Evolutionary conservation across 2,888 invertebrate species (phyloP), one percentile per base, ranked within the genome.

Genomic region (Eupithecia tripunctaria): DNA sequence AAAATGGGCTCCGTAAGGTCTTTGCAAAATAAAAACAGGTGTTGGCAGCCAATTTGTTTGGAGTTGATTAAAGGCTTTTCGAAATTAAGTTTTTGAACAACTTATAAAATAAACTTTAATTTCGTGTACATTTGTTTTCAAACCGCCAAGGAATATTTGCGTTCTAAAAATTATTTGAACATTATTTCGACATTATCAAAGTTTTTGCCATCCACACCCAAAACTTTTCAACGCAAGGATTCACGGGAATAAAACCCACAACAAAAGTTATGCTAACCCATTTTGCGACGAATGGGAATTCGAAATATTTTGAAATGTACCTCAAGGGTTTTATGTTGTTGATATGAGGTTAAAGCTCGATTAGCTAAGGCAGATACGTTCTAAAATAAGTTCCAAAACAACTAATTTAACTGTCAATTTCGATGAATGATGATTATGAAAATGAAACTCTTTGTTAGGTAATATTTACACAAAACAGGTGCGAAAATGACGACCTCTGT

Each of bases 131-230:
- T 60, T 29, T 60, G 60, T 60, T 60, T 56, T 56, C 56, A 56
- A 14, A 56, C 25, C 25, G 25, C 21, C 0, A 12, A 25, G 2
- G 14, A 56, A 56, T 56, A 56, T 56, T 56, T 56, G 56, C 21
- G 12, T 25, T 12, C 25, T 29, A 8, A 60, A 29, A 27, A 60
- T 60, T 29, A 29, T 60, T 60, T 60, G 80, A 84, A 87, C 90
- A 89, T n/a, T 89, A 91, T 90, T 90, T 88, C 81, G 80, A 86
- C 90, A 91, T 91, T 90, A 91, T 85, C 87, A 82, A 89, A 89
- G 87, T 89, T 89, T 81, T 81, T 85, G 84, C 85, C 84, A 84
- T 85, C 86, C 85, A 83, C 82, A 82, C 83, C 83, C 86, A 78
- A 82, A 88, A 89, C 86, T 90, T 88, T 85, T 79, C 78, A 81